Evolutionary conservation across 2,888 invertebrate species (phyloP), one percentile per base, ranked within the genome.

Genomic region (Himalopsyche tibetana): DNA sequence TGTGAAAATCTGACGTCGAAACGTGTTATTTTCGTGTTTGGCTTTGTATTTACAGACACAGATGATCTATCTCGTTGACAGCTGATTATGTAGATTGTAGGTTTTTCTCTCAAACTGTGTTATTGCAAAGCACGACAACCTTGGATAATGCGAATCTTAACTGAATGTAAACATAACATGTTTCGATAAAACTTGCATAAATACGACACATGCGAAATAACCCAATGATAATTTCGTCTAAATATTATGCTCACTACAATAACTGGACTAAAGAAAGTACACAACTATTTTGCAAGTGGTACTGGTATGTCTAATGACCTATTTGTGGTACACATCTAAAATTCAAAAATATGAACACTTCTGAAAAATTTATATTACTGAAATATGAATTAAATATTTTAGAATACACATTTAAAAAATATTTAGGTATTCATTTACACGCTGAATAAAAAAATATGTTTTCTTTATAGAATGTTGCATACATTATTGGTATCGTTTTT

Each of bases 71-170:
- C 92, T 93, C 92, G 92, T 92, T 93, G 93, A 93, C 93, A 93
- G 93, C 93, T 93, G 93, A 93, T 93, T 93, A 93, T 93, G 93
- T 92, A 93, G 93, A 93, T 92, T 92, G 93, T 92, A 92, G 92
- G 93, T 92, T 93, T 93, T 93, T 85, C 84, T 85, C 86, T 82
- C 83, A 83, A 83, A 88, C 74, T 82, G 80, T 84, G 56, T 84
- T 84, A 84, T 86, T 84, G 84, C 84, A 85, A 87, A 84, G 85
- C 83, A 85, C 83, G 86, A 86, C 87, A 86, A 86, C 86, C 86
- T 87, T 86, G 86, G 85, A 80, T 84, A 83, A 80, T 84, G 55
- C 79, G 80, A 84, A 86, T 51, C 82, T 86, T 84, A 86, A 85
- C 83, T 87, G 85, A 85, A 85, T 83, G 85, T 85, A 83, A 85